Conservation (phyloP, 1,140 invertebrate genomes). For the Drosophila bocqueti region DNA sequence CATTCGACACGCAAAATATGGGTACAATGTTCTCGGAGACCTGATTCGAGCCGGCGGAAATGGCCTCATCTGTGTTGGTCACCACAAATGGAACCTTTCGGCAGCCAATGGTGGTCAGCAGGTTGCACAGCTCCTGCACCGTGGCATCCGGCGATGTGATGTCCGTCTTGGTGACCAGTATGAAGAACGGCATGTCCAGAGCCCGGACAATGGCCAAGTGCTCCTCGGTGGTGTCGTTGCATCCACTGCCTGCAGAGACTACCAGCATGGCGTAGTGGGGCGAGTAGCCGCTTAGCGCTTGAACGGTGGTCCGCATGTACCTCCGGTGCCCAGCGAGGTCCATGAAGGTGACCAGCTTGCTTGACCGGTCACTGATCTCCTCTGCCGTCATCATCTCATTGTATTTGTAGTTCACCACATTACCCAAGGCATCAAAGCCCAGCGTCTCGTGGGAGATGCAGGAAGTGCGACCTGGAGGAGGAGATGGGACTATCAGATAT, state of each 20-base stretch:
- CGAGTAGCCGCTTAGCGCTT: slow-evolving; percentile 96
- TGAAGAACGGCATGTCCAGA: slow-evolving; percentile 94
- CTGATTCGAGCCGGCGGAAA: slow-evolving; percentile 88
- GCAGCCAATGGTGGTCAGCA: slow-evolving; percentile 88
- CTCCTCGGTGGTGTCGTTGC: slow-evolving; percentile 91
- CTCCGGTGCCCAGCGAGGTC: slow-evolving; percentile 98
- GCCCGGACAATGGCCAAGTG: slow-evolving; percentile 94
- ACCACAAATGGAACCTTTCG: slow-evolving; percentile 90
- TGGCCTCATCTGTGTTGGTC: slow-evolving; percentile 89
- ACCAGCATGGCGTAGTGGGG: slow-evolving; percentile 98
- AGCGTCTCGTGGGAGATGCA: slow-evolving; percentile 98
- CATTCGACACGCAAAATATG: slow-evolving; percentile 97
- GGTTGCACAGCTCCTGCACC: slow-evolving; percentile 87
- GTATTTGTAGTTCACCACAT: slow-evolving; percentile 93
- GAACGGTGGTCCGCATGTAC: slow-evolving; percentile 97
- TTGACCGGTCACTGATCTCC: slow-evolving; percentile 96
- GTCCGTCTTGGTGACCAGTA: slow-evolving; percentile 96
- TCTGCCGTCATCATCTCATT: slow-evolving; percentile 96
- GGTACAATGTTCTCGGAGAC: slow-evolving; percentile 90
- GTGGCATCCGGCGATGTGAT: slow-evolving; percentile 88
- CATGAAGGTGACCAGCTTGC: slow-evolving; percentile 97
- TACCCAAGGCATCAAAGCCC: slow-evolving; percentile 94
- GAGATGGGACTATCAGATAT: background rate
- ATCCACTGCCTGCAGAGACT: slow-evolving; percentile 88
- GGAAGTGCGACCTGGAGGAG: slow-evolving; percentile 92